Evolutionary conservation across 1,140 invertebrate genomes (phyloP).

Genomic region (Trichonephila inaurata): DNA sequence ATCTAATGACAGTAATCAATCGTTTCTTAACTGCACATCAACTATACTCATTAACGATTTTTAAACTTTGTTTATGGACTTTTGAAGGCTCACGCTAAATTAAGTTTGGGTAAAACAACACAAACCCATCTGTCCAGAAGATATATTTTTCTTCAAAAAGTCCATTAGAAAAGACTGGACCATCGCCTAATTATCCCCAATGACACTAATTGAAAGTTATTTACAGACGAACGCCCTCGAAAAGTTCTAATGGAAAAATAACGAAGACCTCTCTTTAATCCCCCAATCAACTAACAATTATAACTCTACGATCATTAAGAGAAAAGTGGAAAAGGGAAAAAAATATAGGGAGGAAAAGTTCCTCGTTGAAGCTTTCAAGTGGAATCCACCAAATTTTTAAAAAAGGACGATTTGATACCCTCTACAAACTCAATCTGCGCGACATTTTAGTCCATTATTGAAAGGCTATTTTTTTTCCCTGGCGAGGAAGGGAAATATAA

Average conservation of each 20-base stretch:
- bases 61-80: slow-evolving; percentile 73
- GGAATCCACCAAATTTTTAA: slow-evolving; percentile 52
- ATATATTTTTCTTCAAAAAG: slow-evolving; percentile 55
- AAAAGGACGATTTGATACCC: slow-evolving; percentile 66
- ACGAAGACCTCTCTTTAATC: slow-evolving; percentile 69
- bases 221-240: slow-evolving; percentile 69
- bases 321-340: slow-evolving; percentile 55
- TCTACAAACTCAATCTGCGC: slow-evolving; percentile 66
- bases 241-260: slow-evolving; percentile 76
- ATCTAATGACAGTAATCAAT: slow-evolving; percentile 43
- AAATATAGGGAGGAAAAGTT: background rate
- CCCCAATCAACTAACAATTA: slow-evolving; percentile 73
- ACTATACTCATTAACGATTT: slow-evolving; percentile 63
- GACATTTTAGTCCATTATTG: slow-evolving; percentile 75
- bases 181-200: slow-evolving; percentile 68
- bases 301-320: slow-evolving; percentile 74
- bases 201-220: slow-evolving; percentile 76
- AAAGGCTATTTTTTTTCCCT: slow-evolving; percentile 50
- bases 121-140: slow-evolving; percentile 46
- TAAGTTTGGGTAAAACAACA: slow-evolving; percentile 73
- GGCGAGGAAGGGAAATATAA: background rate
- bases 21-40: slow-evolving; percentile 57
- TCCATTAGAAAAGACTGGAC: slow-evolving; percentile 64
- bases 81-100: slow-evolving; percentile 74
- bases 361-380: slow-evolving; percentile 25